Conservation (phyloP, 1,140 invertebrate genomes). For the Apis florea region DNA sequence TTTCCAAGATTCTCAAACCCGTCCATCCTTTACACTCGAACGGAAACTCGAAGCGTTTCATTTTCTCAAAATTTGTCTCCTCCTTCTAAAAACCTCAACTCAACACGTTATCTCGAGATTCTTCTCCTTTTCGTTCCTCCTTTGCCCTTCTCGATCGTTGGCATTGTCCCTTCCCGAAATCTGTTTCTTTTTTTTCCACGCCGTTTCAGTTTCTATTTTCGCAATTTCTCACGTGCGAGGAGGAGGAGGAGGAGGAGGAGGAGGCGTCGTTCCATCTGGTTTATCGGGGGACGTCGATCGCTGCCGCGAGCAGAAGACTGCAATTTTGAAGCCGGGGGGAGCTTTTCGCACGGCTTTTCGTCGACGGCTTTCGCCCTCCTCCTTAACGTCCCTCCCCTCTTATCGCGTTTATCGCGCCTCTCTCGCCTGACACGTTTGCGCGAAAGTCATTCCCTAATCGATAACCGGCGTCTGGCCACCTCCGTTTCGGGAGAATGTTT, state of each 20-base stretch:
- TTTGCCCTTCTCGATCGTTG: too few species aligned
- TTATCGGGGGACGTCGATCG: slow-evolving; percentile 67
- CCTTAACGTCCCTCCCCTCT: slow-evolving; percentile 33
- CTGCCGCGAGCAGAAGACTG: slow-evolving; percentile 63
- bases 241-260: slow-evolving; percentile 28
- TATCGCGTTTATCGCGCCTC: slow-evolving; percentile 64
- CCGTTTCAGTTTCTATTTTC: slow-evolving; percentile 20
- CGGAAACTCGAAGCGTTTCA: too few species aligned
- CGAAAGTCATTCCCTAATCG: slow-evolving; percentile 67
- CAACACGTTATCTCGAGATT: too few species aligned
- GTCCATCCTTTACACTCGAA: too few species aligned
- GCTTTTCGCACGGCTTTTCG: slow-evolving; percentile 60
- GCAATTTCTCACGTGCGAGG: slow-evolving; percentile 1
- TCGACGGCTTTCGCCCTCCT: slow-evolving; percentile 18
- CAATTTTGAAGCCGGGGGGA: slow-evolving; percentile 69
- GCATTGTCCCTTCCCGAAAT: too few species aligned
- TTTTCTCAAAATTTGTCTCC: too few species aligned
- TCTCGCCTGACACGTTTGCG: slow-evolving; percentile 64
- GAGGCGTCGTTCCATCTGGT: slow-evolving; percentile 57
- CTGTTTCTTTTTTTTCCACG: too few species aligned
- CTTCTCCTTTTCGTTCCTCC: too few species aligned
- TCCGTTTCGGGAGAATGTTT: slow-evolving; percentile 48
- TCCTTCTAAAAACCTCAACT: too few species aligned
- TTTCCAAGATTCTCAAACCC: too few species aligned
- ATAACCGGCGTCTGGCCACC: slow-evolving; percentile 59